Conservation (phyloP, 2,888 invertebrate species). For the Trichopoda pennipes region DNA sequence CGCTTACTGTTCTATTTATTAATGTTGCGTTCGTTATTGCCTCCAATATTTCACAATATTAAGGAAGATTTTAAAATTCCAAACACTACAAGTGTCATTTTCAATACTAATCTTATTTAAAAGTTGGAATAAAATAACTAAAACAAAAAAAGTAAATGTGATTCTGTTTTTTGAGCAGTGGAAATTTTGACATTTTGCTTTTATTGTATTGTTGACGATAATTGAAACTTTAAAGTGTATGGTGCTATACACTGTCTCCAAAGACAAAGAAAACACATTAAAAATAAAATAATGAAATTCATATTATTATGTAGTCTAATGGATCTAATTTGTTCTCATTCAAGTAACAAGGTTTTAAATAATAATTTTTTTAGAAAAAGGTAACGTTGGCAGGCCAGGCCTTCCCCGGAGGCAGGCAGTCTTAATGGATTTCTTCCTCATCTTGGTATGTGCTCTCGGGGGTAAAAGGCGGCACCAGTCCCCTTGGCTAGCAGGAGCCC, state of each 20-base stretch:
- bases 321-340: too few species aligned
- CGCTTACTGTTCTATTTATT: conserved; percentile 11
- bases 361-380: too few species aligned
- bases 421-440: too few species aligned
- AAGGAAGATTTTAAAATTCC: conserved; percentile 75
- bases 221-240: conserved; percentile 4
- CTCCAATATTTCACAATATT: not conserved
- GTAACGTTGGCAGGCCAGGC: too few species aligned
- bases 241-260: conserved; percentile 35
- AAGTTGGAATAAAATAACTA: not conserved
- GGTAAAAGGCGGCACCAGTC: too few species aligned
- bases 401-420: too few species aligned
- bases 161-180: not conserved
- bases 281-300: too few species aligned
- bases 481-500: too few species aligned
- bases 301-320: too few species aligned
- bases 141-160: not conserved
- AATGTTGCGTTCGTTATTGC: conserved; percentile 40
- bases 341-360: too few species aligned
- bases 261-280: not conserved
- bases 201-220: conserved; percentile 32
- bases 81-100: conserved; percentile 75
- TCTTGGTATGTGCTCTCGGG: too few species aligned
- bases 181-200: conserved; percentile 56
- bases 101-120: conserved; percentile 68